Percentiles rank a stretch among this genome's conserved stretches.
These are phyloP conservation scores for Hydrophis major DNA, from an alignment of 2,797 vertebrate species.

Conservation along the genomic window DNA sequence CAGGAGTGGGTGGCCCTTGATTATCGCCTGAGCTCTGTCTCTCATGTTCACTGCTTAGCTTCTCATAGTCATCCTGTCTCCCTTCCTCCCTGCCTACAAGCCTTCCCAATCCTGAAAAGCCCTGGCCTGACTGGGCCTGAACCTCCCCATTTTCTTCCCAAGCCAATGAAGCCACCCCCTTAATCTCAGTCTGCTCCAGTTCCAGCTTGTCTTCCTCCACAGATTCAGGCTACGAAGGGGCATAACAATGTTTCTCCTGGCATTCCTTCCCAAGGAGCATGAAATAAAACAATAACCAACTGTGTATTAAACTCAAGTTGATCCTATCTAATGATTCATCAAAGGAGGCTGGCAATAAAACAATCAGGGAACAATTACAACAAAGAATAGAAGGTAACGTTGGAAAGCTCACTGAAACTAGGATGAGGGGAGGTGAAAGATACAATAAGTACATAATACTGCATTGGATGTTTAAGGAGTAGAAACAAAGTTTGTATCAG, in stretches of 20 bases:
- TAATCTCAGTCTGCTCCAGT: too few relatives aligned
- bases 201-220: too few relatives aligned
- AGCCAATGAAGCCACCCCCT: too few relatives aligned
- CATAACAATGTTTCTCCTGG: slow-evolving; percentile 50
- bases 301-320: slow-evolving; percentile 49
- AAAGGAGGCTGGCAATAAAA: slow-evolving; percentile 41
- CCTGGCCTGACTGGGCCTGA: too few relatives aligned
- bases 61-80: too few relatives aligned
- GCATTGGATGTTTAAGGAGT: neutral
- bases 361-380: slow-evolving; percentile 10
- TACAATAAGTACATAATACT: neutral
- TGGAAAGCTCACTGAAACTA: neutral
- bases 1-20: too few relatives aligned
- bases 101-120: too few relatives aligned
- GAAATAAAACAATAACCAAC: slow-evolving; percentile 42
- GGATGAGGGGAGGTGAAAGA: neutral
- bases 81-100: too few relatives aligned
- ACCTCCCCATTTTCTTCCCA: too few relatives aligned
- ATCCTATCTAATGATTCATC: slow-evolving; percentile 49
- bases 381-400: slow-evolving; percentile 26
- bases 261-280: slow-evolving; percentile 54
- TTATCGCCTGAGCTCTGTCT: too few relatives aligned
- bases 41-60: too few relatives aligned
- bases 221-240: too few relatives aligned
- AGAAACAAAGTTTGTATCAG: neutral